Base-by-base conservation (phyloP, 2,888 invertebrate species). In the Harpalus rufipes region DNA sequence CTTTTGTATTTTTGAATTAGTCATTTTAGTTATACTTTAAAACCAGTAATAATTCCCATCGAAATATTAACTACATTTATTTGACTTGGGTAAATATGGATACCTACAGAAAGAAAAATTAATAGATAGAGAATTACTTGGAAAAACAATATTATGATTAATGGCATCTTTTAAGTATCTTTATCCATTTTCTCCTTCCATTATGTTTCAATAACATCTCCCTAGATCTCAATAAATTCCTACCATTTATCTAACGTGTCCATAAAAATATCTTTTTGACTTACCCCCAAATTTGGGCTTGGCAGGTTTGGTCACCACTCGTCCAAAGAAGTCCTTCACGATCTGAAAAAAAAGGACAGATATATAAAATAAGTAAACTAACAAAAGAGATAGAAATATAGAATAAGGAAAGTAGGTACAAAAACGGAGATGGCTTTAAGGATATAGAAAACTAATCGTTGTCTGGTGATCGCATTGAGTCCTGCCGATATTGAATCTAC, bases 281-380 rank as follows among this genome's bases (percentile, higher is more conserved):
- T 87, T 87, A 89, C 89, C 88, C 7, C 84, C 84, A 32, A 79
- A 84, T 84, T 84, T 84, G 44, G 87, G 78, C 14, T 58, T 44
- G 16, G 87, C 80, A 16, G 87, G 56, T 85, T 87, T 88, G 21
- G 85, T 61, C 4, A 89, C 86, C 1, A 89, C 85, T 78, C 91
- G 88, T 3, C 91, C 91, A 85, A 91, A 91, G 87, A 91, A 91
- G 87, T 91, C 91, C 87, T 89, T 90, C 16, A 89, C 87, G 16
- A 86, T 81, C 90, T 91, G 90, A 39, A 90, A 91, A 85, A 88
- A 88, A 87, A 87, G 85, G 6, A 32, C 32, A 32, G 6, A 32
- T 32, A 5, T 32, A 32, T 32, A 32, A 6, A 32, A 81, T 84
- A 41, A 74, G 72, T 72, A 82, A 44, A 59, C 83, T 14, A 86